Evolutionary conservation across 2,113 vertebrate species (phyloP).

Genomic region (Saccopteryx leptura): DNA sequence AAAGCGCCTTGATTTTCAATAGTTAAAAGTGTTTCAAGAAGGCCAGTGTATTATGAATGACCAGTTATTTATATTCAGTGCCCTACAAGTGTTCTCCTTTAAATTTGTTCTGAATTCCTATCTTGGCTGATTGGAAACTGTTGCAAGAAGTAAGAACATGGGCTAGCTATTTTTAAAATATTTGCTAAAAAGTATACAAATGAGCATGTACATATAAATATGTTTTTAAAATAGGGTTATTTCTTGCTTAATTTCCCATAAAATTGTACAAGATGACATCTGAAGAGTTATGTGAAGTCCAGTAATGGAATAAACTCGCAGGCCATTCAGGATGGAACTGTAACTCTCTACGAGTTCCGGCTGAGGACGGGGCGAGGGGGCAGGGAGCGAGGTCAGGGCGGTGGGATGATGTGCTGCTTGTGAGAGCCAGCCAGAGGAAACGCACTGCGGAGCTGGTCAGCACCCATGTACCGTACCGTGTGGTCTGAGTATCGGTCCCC

Average conservation of each 20-base stretch:
- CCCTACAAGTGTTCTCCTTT: background rate
- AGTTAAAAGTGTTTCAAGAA: slow-evolving; percentile 32
- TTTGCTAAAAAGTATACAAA: slow-evolving; percentile 58
- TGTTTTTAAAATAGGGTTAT: slow-evolving; percentile 38
- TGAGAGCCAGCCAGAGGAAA: rapidly evolving
- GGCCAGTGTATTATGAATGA: background rate
- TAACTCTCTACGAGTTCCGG: background rate
- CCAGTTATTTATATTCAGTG: background rate
- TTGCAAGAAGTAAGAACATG: slow-evolving; percentile 40
- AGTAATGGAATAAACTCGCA: background rate
- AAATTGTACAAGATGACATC: slow-evolving; percentile 5
- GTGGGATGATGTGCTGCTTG: rapidly evolving
- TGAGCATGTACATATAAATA: slow-evolving; percentile 21
- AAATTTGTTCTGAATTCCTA: slow-evolving; percentile 20
- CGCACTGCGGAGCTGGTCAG: background rate
- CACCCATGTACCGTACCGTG: rapidly evolving
- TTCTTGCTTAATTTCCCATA: slow-evolving; percentile 62
- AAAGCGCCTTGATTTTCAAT: slow-evolving; percentile 52
- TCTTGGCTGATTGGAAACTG: slow-evolving; percentile 27
- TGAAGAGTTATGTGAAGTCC: background rate
- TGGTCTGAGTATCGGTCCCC: background rate
- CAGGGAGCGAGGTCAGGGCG: rapidly evolving
- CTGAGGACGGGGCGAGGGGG: too few relatives aligned
- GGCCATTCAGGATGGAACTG: background rate
- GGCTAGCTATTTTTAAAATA: slow-evolving; percentile 43